Base-by-base conservation (phyloP, 1,140 invertebrate genomes). In the Calliopsis andreniformis region DNA sequence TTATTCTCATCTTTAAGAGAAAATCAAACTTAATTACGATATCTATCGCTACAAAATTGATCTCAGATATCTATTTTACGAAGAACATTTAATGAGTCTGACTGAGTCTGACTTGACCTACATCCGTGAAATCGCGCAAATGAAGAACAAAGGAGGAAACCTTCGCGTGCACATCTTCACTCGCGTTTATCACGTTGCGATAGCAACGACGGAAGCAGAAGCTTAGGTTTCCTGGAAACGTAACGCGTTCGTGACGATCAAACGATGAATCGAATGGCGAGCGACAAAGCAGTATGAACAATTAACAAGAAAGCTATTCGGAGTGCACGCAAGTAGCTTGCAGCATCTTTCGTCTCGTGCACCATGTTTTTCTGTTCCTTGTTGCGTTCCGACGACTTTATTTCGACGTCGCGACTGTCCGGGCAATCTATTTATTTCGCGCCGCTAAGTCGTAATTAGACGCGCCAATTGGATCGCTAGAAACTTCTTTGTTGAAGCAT, bases 381-480 rank as follows among this genome's bases (percentile, higher is more conserved):
- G 12, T 35, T 25, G 28, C 61, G 5, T 45, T 43, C 49, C 49
- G 6, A 7, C 28, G n/a, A 16, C 20, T 66, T 66, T 55, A 64
- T 55, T 43, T 72, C 28, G 23, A 39, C 35, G 35, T 32, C 42
- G n/a, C 47, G 35, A 10, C 32, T 18, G n/a, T 39, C 45, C 43
- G 43, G 32, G 3, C 59, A 3, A 73, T 64, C 70, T 73, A 73
- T 73, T 73, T 73, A 73, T 73, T 64, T 61, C 59, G 14, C 32
- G 32, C 51, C 28, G 45, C 32, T 20, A 10, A 47, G 70, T 73
- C 70, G 59, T 64, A 53, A 72, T 71, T 71, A 72, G 61, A 64
- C 55, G 51, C 39, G 55, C 61, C 25, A 35, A 49, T 59, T 30
- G 18, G 8, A 4, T 28, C 35, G 8, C 23, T 53, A 5, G 30